Evolutionary conservation across 2,797 vertebrate genomes (phyloP).

Genomic region (Atherinosoma microstoma): DNA sequence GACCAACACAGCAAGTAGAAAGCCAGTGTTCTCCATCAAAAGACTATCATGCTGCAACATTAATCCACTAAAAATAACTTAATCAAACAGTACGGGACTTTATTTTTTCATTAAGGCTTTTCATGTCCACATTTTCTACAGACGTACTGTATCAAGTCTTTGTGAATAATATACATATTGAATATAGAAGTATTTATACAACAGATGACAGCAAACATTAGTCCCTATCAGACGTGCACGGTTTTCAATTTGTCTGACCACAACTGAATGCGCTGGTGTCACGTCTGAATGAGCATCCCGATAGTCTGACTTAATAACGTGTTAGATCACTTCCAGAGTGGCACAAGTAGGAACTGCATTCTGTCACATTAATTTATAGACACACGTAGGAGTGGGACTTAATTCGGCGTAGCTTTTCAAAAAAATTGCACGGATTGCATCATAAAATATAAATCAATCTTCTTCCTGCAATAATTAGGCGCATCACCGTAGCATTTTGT

Average conservation of each 20-base stretch:
- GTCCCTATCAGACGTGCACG: background rate
- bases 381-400: background rate
- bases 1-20: background rate
- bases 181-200: background rate
- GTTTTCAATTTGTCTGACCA: background rate
- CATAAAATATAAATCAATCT: background rate
- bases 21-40: background rate
- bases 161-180: background rate
- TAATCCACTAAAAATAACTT: background rate
- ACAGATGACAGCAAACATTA: background rate
- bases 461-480: background rate
- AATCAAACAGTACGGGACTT: too few species aligned
- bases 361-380: background rate
- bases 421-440: background rate
- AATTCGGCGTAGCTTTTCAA: background rate
- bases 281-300: background rate
- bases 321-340: background rate
- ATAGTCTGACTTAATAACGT: background rate
- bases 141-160: background rate
- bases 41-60: background rate
- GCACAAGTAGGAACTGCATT: background rate
- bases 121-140: background rate
- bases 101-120: background rate
- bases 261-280: background rate
- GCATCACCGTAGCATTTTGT: background rate